Percentiles rank a stretch among this genome's conserved stretches.
Conservation (phyloP, 2,113 vertebrate genomes). For the Ceyx cyanopectus region DNA sequence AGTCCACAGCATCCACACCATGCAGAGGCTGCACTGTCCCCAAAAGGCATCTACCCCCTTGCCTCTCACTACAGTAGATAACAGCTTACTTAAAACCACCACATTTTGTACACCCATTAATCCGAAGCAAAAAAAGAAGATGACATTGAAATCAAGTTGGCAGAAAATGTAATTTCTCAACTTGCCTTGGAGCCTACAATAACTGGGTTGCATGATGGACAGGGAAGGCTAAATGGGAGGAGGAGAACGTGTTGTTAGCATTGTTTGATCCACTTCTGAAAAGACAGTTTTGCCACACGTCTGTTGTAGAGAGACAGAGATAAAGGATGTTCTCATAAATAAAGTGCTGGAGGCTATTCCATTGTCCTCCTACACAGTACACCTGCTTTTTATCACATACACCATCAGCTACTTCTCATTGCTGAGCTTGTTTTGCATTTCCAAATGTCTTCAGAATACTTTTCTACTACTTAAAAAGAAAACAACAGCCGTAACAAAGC, state of each 20-base stretch:
- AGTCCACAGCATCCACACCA: background rate
- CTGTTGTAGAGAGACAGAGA: background rate
- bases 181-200: constrained; percentile 1
- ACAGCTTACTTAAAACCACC: background rate
- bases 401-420: background rate
- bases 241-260: background rate
- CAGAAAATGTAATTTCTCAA: constrained; percentile 23
- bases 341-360: constrained; percentile 9
- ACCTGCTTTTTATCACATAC: constrained; percentile 36
- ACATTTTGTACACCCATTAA: background rate
- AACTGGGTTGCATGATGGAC: background rate
- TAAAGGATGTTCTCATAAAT: constrained; percentile 32
- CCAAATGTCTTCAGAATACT: constrained; percentile 28
- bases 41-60: background rate
- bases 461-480: constrained; percentile 12
- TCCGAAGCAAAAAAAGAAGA: background rate
- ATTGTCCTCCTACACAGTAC: constrained; percentile 14
- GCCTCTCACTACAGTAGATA: background rate
- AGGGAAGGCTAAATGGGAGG: background rate
- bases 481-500: background rate
- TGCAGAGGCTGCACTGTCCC: background rate
- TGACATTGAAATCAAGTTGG: background rate
- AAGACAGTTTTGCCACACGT: background rate
- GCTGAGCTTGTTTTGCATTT: constrained; percentile 8
- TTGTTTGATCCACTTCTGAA: constrained; percentile 9